These are phyloP conservation scores for Pyrrhosoma nymphula DNA, from an alignment of 2,888 invertebrate species.

Conservation along the genomic window DNA sequence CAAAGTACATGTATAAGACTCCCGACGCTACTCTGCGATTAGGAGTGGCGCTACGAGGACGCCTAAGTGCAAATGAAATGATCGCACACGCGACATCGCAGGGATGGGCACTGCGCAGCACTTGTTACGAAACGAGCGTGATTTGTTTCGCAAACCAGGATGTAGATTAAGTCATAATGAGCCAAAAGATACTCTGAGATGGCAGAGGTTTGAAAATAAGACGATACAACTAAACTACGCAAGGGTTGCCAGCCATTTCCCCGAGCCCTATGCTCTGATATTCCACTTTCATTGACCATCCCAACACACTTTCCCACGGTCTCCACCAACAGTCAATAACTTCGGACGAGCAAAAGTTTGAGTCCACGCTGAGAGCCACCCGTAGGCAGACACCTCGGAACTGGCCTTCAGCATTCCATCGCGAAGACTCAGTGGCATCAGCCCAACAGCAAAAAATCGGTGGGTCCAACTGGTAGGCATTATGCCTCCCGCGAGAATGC, in stretches of 20 bases:
- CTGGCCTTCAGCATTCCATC: background rate
- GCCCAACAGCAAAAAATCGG: background rate
- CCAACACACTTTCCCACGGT: too few relatives aligned
- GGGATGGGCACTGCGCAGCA: background rate
- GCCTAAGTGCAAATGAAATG: background rate
- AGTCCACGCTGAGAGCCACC: too few relatives aligned
- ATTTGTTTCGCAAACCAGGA: constrained; percentile 6
- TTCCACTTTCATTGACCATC: too few relatives aligned
- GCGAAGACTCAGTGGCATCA: background rate
- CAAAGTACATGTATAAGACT: too few relatives aligned
- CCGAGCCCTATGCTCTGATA: too few relatives aligned
- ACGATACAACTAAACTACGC: too few relatives aligned
- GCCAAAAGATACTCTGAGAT: too few relatives aligned
- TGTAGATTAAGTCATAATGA: too few relatives aligned
- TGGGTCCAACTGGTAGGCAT: background rate
- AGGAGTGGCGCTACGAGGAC: background rate
- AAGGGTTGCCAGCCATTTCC: too few relatives aligned
- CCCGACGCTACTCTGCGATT: background rate
- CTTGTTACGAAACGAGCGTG: constrained; percentile 23
- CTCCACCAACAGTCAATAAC: too few relatives aligned
- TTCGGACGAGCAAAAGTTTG: too few relatives aligned
- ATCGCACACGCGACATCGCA: background rate
- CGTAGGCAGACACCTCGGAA: background rate
- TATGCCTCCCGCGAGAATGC: background rate
- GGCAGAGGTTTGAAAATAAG: too few relatives aligned